Conservation (phyloP, 2,797 vertebrate species). For the Coregonus sp. region DNA sequence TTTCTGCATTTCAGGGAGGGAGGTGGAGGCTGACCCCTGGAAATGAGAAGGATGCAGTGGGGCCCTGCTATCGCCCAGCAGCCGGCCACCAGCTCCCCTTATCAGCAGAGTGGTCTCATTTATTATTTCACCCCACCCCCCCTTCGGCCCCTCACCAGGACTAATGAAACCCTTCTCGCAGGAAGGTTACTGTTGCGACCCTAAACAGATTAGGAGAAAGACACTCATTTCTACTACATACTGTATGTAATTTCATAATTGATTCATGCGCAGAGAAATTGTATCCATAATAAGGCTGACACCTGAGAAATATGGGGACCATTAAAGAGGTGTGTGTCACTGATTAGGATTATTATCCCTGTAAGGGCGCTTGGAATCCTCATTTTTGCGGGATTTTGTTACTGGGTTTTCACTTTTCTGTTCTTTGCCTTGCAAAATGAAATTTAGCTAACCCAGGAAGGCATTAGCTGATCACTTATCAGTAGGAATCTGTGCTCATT, state of each 20-base stretch:
- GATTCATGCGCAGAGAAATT: constrained; percentile 72
- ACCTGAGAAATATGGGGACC: constrained; percentile 38
- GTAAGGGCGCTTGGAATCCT: neutral
- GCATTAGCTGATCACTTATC: neutral
- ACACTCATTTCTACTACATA: constrained; percentile 70
- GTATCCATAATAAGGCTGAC: constrained; percentile 73
- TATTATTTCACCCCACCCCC: constrained; percentile 75
- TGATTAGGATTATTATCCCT: constrained; percentile 1
- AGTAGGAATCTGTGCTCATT: too few species aligned
- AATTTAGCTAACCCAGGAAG: neutral
- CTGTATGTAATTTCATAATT: constrained; percentile 85
- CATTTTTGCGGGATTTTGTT: neutral
- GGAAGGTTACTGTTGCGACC: constrained; percentile 78
- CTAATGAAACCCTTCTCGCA: constrained; percentile 83
- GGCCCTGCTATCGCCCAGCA: constrained; percentile 72
- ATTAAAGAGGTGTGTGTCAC: constrained; percentile 16
- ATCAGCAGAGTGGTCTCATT: constrained; percentile 83
- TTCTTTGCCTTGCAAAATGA: neutral
- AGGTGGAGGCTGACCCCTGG: constrained; percentile 73
- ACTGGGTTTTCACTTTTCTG: neutral
- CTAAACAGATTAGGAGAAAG: constrained; percentile 76
- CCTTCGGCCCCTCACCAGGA: too few species aligned
- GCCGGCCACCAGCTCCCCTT: constrained; percentile 79
- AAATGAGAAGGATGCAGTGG: constrained; percentile 74
- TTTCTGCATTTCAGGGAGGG: constrained; percentile 69